phyloP scores from a whole-genome alignment of 2,888 invertebrate genomes.

The Sclerodermus sp. region DNA sequence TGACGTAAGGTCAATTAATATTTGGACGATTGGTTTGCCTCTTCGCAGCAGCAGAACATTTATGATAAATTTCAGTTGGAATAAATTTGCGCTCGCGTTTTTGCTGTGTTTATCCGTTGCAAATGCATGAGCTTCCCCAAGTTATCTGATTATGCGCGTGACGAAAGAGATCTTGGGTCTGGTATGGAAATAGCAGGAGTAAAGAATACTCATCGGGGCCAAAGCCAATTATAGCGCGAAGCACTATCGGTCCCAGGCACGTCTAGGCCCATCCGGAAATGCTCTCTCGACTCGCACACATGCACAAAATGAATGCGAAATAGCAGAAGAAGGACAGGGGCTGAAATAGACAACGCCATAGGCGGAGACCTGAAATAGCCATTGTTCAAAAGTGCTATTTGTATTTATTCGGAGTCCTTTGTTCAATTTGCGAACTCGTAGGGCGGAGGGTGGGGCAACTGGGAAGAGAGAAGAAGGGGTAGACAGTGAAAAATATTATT shows the following conservation, averaged over 20 bases:
- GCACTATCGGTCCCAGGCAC: no score
- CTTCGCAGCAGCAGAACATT: no score
- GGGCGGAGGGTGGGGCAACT: conserved; percentile 34
- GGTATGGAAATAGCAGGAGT: conserved; percentile 50
- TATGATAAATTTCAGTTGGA: no score
- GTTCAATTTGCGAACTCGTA: conserved; percentile 23
- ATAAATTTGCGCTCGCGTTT: no score
- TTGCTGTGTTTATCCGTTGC: no score
- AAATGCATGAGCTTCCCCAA: no score
- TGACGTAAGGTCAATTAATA: no score
- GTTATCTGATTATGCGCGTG: conserved; percentile 46
- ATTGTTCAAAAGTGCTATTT: conserved; percentile 52
- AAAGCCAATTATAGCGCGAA: conserved; percentile 55
- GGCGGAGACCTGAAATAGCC: conserved; percentile 36
- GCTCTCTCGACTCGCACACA: background rate
- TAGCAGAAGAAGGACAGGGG: conserved; percentile 5
- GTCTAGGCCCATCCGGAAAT: background rate
- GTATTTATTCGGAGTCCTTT: conserved; percentile 48
- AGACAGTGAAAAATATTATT: conserved; percentile 30
- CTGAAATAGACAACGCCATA: conserved; percentile 37
- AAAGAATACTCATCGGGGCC: conserved; percentile 36
- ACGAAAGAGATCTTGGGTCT: conserved; percentile 52
- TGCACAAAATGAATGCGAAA: background rate
- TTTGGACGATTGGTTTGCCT: no score
- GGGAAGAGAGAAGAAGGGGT: conserved; percentile 12